Percentiles rank a stretch among this genome's conserved stretches.
Evolutionary conservation across 1,140 invertebrate species (phyloP).

Genomic region (Dendroctonus valens): DNA sequence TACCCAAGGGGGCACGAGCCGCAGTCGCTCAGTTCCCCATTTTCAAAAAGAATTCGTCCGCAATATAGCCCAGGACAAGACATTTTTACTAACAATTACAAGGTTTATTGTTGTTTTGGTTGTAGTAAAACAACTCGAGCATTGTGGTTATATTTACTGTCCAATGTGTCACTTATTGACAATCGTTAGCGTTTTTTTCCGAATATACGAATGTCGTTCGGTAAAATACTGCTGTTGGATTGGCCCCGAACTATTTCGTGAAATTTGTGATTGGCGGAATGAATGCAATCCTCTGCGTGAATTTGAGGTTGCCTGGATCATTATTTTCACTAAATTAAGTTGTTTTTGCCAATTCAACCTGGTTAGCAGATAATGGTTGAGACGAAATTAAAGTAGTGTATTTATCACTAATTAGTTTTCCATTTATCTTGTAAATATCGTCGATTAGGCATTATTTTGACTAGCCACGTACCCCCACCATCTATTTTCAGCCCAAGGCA

Average conservation of each 20-base stretch:
- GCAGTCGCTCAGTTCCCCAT: conserved; percentile 74
- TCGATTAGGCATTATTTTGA: conserved; percentile 20
- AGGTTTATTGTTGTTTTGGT: not conserved
- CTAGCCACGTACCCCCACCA: conserved; percentile 43
- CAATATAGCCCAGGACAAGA: conserved; percentile 84
- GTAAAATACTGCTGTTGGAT: conserved; percentile 15
- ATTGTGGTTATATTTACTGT: conserved; percentile 13
- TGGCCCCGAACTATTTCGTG: conserved; percentile 4
- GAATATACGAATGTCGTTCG: conserved; percentile 17
- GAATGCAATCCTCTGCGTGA: not conserved
- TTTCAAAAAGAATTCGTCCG: conserved; percentile 64
- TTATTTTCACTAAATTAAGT: too few species aligned
- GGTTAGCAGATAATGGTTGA: too few species aligned
- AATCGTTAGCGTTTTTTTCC: conserved; percentile 11
- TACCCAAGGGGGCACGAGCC: conserved; percentile 85
- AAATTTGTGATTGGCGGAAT: conserved; percentile 7
- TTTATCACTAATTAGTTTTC: too few species aligned
- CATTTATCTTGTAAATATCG: too few species aligned
- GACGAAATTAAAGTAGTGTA: too few species aligned
- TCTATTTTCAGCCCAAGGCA: conserved; percentile 53
- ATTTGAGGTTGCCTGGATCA: not conserved
- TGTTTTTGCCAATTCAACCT: too few species aligned
- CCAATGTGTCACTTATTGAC: conserved; percentile 16
- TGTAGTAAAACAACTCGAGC: not conserved
- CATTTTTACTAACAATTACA: conserved; percentile 18